Percentiles rank a stretch among this genome's conserved stretches.
These are phyloP conservation scores for Petrophora chlorosata DNA, from an alignment of 2,888 invertebrate genomes.

Conservation along the genomic window DNA sequence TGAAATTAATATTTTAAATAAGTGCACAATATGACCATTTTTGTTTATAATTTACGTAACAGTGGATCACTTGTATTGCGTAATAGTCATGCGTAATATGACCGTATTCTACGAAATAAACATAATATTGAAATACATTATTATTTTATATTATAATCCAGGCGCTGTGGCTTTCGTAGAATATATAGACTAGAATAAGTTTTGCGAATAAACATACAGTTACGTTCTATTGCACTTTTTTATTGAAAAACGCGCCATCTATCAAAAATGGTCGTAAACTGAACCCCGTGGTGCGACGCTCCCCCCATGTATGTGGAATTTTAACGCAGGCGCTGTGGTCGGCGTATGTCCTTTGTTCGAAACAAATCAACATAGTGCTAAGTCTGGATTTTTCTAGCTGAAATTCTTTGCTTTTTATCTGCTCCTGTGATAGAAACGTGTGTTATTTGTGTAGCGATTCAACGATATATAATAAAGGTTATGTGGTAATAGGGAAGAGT, in stretches of 20 bases:
- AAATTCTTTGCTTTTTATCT: constrained; percentile 53
- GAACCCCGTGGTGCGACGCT: constrained; percentile 61
- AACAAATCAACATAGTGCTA: constrained; percentile 81
- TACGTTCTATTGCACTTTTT: constrained; percentile 39
- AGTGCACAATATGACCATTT: too few species aligned
- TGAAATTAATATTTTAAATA: too few species aligned
- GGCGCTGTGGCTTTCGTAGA: too few species aligned
- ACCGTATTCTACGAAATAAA: too few species aligned
- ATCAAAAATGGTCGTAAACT: constrained; percentile 48
- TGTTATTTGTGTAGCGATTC: constrained; percentile 49
- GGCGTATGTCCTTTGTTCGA: constrained; percentile 84
- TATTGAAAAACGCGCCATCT: constrained; percentile 67
- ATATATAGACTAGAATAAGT: too few species aligned
- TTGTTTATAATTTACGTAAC: too few species aligned
- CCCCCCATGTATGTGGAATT: constrained; percentile 59
- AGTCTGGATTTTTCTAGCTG: constrained; percentile 70
- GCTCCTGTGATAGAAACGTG: constrained; percentile 65
- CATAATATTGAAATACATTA: too few species aligned
- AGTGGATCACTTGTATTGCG: too few species aligned
- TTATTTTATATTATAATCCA: too few species aligned
- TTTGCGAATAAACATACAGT: too few species aligned
- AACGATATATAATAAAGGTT: constrained; percentile 50
- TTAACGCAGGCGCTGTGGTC: constrained; percentile 81
- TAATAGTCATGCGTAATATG: too few species aligned
- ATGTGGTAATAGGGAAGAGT: constrained; percentile 45